Evolutionary conservation across 2,113 vertebrate species (phyloP), one percentile per base, ranked within the genome.

Genomic region (Bufo gargarizans): DNA sequence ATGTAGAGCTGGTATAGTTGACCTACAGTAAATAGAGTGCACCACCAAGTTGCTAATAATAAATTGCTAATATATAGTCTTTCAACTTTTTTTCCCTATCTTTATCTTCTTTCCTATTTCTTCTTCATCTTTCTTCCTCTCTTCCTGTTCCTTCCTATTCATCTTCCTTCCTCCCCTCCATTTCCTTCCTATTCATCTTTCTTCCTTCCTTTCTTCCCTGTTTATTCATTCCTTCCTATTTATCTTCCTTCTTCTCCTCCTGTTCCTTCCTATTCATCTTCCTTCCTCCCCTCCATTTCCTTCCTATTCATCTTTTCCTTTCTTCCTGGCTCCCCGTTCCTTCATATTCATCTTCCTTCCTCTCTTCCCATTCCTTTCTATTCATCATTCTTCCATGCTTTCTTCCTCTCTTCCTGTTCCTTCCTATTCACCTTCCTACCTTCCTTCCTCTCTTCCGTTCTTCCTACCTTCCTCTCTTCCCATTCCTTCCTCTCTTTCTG

Each of bases 321-420:
- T 43, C 12, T 5, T 22, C 4, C 9, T 2, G 0, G 12, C 8
- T 4, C 12, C 11, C 2, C 0, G 22, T 43, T 4, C 4, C 4
- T 2, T 14, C 2, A 1, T 43, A 43, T 1, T 6, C 4, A 43
- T 17, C 13, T 16, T 71, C 0, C 20, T 22, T 71, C 3, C 67
- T n/a, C n/a, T n/a, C n/a, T n/a, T n/a, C n/a, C n/a, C n/a, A n/a
- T 13, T 43, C 6, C 1, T 43, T 12, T 7, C 1, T 14, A n/a
- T n/a, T n/a, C n/a, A n/a, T 9, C 20, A 10, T 65, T n/a, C 6
- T 10, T 65, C 7, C 7, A 9, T 10, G 20, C 22, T 65, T 12
- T n/a, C 7, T 9, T 10, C 11, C 8, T n/a, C 11, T 65, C 8
- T n/a, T 6, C 0, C 9, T 10, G 7, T n/a, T 65, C 8, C 20